phyloP scores from a whole-genome alignment of 2,888 invertebrate genomes.

The Ashinkailepas kermadecensis region DNA sequence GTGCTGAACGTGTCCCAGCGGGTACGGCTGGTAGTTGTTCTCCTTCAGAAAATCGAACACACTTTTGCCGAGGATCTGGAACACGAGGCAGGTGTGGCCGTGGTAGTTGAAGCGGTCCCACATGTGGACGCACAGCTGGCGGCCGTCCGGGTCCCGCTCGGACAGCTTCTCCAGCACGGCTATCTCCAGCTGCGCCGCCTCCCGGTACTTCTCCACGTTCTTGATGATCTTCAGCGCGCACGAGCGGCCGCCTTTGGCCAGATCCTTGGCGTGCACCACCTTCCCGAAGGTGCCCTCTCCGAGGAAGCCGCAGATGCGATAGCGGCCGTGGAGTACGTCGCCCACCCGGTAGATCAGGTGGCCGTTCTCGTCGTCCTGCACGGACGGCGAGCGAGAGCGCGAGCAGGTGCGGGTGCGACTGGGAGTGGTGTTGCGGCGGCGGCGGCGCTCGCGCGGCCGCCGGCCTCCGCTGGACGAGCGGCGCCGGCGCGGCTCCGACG shows the following conservation, averaged over 20 bases:
- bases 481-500: slow-evolving; percentile 19
- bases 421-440: slow-evolving; percentile 20
- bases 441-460: slow-evolving; percentile 4
- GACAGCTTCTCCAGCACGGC: slow-evolving; percentile 95
- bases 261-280: slow-evolving; percentile 49
- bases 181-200: slow-evolving; percentile 95
- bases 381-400: slow-evolving; percentile 78
- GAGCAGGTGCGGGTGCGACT: neutral
- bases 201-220: slow-evolving; percentile 35
- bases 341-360: slow-evolving; percentile 99
- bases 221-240: slow-evolving; percentile 35
- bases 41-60: slow-evolving; percentile 97
- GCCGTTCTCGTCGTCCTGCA: slow-evolving; percentile 99
- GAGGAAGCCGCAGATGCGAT: slow-evolving; percentile 45
- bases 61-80: slow-evolving; percentile 94
- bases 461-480: neutral
- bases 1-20: slow-evolving; percentile 94
- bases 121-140: slow-evolving; percentile 96
- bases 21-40: slow-evolving; percentile 97
- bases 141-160: slow-evolving; percentile 86
- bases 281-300: slow-evolving; percentile 56
- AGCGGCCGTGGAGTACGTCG: slow-evolving; percentile 98
- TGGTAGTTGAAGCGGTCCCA: slow-evolving; percentile 96
- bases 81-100: slow-evolving; percentile 96
- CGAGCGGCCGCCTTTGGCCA: slow-evolving; percentile 38